Conservation (phyloP, 2,113 vertebrate genomes). For the Myxocyprinus asiaticus region DNA sequence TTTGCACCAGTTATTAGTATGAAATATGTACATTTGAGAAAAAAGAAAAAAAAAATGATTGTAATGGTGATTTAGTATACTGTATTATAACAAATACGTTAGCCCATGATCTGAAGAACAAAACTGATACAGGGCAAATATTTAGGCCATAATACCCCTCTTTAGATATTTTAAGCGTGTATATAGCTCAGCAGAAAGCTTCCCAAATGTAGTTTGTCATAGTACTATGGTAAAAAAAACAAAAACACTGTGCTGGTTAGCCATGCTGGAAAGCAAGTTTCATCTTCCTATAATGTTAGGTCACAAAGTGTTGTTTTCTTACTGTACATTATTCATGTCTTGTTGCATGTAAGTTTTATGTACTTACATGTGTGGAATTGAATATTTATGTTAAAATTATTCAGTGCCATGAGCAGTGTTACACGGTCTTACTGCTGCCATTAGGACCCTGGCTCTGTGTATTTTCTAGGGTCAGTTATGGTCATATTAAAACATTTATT, state of each 20-base stretch:
- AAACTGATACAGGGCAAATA: background rate
- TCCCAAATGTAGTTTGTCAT: background rate
- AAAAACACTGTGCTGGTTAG: constrained; percentile 7
- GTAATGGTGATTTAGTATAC: background rate
- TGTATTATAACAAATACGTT: constrained; percentile 1
- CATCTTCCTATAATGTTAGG: background rate
- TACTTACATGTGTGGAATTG: background rate
- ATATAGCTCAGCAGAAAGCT: background rate
- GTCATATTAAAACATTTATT: too few species aligned
- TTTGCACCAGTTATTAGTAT: background rate
- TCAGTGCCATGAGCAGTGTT: constrained; percentile 45
- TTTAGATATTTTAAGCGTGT: background rate
- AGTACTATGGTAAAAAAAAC: background rate
- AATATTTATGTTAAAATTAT: constrained; percentile 8
- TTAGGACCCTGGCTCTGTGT: background rate
- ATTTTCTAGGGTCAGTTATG: too few species aligned
- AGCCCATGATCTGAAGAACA: background rate
- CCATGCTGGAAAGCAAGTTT: background rate
- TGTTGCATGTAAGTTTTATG: background rate
- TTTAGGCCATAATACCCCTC: background rate
- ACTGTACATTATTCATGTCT: background rate
- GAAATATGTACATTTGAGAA: constrained; percentile 16
- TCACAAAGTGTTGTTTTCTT: constrained; percentile 2
- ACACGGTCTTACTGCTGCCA: background rate
- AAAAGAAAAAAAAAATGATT: background rate